Conservation (phyloP, 23 tunicate genomes). For the Ascidia mentula region DNA sequence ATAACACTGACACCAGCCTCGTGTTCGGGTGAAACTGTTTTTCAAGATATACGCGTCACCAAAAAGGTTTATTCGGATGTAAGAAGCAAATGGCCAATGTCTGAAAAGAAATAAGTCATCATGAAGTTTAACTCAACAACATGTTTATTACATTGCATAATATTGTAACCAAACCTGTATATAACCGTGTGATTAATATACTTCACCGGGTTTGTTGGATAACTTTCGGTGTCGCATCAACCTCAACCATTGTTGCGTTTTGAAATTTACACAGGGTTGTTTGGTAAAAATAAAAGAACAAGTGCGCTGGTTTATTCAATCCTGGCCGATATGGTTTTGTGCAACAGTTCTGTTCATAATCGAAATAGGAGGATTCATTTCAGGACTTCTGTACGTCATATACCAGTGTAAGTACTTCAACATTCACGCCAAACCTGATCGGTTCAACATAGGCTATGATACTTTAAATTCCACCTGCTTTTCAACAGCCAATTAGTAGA, state of each 20-base stretch:
- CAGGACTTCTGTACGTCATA: constrained; percentile 41
- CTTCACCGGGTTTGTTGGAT: too few relatives aligned
- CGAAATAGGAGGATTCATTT: constrained; percentile 25
- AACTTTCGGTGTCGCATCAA: too few relatives aligned
- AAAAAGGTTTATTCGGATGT: constrained; percentile 45
- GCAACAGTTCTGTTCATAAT: constrained; percentile 39
- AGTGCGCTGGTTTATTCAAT: constrained; percentile 41
- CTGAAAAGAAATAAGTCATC: too few relatives aligned
- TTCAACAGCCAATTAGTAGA: too few relatives aligned
- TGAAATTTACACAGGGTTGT: constrained; percentile 90
- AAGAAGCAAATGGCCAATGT: too few relatives aligned
- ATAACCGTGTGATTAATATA: too few relatives aligned
- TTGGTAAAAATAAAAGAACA: constrained; percentile 24
- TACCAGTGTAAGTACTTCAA: constrained; percentile 67
- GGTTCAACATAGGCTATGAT: too few relatives aligned
- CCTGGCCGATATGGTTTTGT: constrained; percentile 64
- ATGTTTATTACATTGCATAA: too few relatives aligned
- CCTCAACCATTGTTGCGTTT: too few relatives aligned
- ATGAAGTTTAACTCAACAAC: too few relatives aligned
- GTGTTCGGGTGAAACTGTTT: constrained; percentile 23
- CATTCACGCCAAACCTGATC: not conserved
- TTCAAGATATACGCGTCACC: constrained; percentile 23
- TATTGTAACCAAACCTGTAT: too few relatives aligned
- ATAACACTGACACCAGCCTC: constrained; percentile 33
- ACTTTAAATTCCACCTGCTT: too few relatives aligned